phyloP scores from a whole-genome alignment of 2,888 invertebrate genomes.

The Clepsis dumicolana region DNA sequence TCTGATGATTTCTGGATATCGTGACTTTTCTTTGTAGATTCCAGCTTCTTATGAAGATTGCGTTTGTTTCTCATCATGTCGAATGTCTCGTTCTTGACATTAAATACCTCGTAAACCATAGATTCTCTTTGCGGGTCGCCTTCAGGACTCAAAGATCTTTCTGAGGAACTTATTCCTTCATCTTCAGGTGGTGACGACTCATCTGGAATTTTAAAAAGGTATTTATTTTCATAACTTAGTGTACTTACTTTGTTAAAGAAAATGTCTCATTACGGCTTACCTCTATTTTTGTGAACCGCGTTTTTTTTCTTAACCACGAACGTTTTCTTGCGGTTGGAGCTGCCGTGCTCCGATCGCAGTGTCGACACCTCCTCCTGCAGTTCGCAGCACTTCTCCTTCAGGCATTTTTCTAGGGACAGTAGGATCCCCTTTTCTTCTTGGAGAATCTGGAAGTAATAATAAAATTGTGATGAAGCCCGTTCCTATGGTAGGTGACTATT shows the following conservation, averaged over 20 bases:
- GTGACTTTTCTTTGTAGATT: conserved; percentile 62
- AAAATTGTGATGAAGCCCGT: neutral
- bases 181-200: conserved; percentile 93
- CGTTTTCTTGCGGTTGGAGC: conserved; percentile 78
- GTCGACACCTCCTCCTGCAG: conserved; percentile 90
- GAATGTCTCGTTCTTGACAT: conserved; percentile 86
- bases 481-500: neutral
- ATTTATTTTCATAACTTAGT: neutral
- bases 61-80: conserved; percentile 79
- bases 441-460: conserved; percentile 83
- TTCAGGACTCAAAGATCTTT: conserved; percentile 92
- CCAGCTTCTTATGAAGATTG: conserved; percentile 72
- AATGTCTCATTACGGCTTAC: conserved; percentile 52
- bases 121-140: conserved; percentile 87
- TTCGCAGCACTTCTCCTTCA: conserved; percentile 92
- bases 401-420: conserved; percentile 90
- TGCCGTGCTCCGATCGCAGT: conserved; percentile 83
- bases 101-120: conserved; percentile 87
- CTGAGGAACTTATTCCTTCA: conserved; percentile 95
- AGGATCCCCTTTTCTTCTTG: conserved; percentile 92
- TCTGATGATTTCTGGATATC: conserved; percentile 79
- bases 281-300: conserved; percentile 76
- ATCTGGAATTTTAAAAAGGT: conserved; percentile 66
- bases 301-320: conserved; percentile 83
- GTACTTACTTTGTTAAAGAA: no score